A percentile compares a stretch with the other conserved stretches of the same genome.
These are phyloP conservation scores for Ictalurus punctatus DNA, from an alignment of 2,113 vertebrate genomes.

Conservation along the genomic window DNA sequence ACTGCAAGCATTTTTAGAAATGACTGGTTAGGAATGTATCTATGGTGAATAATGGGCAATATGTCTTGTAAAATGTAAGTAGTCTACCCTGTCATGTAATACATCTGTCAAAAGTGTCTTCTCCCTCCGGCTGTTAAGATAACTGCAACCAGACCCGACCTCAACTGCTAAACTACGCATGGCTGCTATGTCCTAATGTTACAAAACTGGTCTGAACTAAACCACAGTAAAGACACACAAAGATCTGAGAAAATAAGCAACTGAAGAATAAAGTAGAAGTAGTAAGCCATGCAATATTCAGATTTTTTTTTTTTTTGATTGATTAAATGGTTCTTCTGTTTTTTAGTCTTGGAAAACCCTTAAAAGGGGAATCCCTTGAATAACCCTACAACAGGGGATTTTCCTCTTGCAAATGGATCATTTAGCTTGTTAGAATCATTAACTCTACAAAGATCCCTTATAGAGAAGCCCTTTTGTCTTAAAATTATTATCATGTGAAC, in stretches of 20 bases:
- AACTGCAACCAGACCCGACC: background rate
- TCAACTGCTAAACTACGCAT: background rate
- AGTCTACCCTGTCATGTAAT: background rate
- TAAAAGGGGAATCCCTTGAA: background rate
- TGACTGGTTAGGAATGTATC: too few species aligned
- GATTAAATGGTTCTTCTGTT: background rate
- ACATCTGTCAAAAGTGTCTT: background rate
- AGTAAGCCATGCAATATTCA: background rate
- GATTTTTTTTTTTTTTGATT: background rate
- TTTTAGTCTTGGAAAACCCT: background rate
- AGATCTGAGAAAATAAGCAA: background rate
- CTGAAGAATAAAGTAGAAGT: background rate
- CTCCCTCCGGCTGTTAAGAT: conserved; percentile 5
- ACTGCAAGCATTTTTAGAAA: background rate
- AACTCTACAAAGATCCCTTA: background rate
- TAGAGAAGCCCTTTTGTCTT: background rate
- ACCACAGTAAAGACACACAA: background rate
- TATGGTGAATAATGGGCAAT: background rate
- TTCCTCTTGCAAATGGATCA: background rate
- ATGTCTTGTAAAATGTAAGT: background rate
- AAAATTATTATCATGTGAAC: background rate
- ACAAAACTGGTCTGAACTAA: background rate
- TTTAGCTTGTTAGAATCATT: background rate
- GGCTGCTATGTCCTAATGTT: background rate
- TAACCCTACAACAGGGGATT: background rate